Conservation (phyloP, 2,797 vertebrate genomes). For the Acanthiza pusilla region DNA sequence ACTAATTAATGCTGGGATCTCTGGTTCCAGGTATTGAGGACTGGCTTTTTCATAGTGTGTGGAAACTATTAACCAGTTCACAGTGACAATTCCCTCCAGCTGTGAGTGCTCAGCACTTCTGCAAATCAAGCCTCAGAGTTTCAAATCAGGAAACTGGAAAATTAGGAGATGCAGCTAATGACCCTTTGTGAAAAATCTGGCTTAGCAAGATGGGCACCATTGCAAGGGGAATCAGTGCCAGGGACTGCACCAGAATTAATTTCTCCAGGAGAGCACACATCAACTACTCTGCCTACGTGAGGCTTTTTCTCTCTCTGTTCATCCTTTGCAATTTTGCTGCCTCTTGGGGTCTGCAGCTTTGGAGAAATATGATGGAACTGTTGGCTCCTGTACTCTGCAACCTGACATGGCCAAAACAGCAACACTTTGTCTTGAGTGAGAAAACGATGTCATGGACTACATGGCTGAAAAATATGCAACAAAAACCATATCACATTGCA, state of each 20-base stretch:
- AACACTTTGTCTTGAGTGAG: not conserved
- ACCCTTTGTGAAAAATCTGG: not conserved
- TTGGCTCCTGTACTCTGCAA: not conserved
- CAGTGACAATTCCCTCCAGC: not conserved
- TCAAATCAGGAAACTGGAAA: conserved; percentile 17
- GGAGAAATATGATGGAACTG: not conserved
- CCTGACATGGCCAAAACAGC: not conserved
- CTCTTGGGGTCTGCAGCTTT: not conserved
- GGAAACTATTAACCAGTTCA: not conserved
- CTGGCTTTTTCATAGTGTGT: not conserved
- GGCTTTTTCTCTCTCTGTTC: not conserved
- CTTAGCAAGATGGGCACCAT: not conserved
- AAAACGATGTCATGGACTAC: not conserved
- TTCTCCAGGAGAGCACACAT: not conserved
- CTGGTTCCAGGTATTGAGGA: not conserved
- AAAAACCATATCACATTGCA: not conserved
- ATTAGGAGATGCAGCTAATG: not conserved
- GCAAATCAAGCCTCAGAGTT: not conserved
- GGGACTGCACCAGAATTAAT: not conserved
- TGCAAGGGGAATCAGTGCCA: not conserved
- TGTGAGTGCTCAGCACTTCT: not conserved
- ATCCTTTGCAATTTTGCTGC: not conserved
- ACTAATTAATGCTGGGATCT: not conserved
- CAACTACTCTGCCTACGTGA: not conserved
- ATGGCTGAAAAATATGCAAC: not conserved